Conservation (phyloP, 2,888 invertebrate genomes). For the Tridacna crocea region DNA sequence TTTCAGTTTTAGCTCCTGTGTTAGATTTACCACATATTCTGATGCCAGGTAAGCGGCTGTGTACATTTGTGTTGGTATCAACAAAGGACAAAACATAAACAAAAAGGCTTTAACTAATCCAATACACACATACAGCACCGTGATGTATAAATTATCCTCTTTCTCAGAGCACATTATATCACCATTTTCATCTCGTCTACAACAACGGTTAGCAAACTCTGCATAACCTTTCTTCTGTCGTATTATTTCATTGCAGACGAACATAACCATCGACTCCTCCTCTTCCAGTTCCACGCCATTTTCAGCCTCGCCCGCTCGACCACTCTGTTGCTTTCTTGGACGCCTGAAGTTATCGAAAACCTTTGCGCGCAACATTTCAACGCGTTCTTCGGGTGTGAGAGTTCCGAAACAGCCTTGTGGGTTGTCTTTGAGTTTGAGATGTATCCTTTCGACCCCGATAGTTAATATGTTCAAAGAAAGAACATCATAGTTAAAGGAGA, state of each 20-base stretch:
- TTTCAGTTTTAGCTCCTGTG: constrained; percentile 73
- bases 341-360: constrained; percentile 68
- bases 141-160: constrained; percentile 76
- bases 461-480: constrained; percentile 79
- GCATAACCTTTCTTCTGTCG: constrained; percentile 67
- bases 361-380: constrained; percentile 62
- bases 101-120: constrained; percentile 76
- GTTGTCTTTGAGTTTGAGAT: constrained; percentile 72
- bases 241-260: constrained; percentile 79
- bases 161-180: constrained; percentile 70
- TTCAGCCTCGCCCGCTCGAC: background rate
- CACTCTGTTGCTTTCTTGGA: constrained; percentile 18
- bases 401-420: constrained; percentile 78
- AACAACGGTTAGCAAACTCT: constrained; percentile 78
- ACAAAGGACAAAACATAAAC: constrained; percentile 78
- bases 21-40: constrained; percentile 79
- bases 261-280: constrained; percentile 44
- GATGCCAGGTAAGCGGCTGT: constrained; percentile 77
- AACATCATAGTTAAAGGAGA: constrained; percentile 81
- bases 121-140: constrained; percentile 76
- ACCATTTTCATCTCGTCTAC: constrained; percentile 65
- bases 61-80: constrained; percentile 78
- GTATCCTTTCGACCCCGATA: constrained; percentile 77
- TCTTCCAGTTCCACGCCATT: constrained; percentile 41
- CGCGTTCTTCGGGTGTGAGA: constrained; percentile 64